These are phyloP conservation scores for Halictus rubicundus DNA, from an alignment of 1,140 invertebrate species.

Conservation along the genomic window DNA sequence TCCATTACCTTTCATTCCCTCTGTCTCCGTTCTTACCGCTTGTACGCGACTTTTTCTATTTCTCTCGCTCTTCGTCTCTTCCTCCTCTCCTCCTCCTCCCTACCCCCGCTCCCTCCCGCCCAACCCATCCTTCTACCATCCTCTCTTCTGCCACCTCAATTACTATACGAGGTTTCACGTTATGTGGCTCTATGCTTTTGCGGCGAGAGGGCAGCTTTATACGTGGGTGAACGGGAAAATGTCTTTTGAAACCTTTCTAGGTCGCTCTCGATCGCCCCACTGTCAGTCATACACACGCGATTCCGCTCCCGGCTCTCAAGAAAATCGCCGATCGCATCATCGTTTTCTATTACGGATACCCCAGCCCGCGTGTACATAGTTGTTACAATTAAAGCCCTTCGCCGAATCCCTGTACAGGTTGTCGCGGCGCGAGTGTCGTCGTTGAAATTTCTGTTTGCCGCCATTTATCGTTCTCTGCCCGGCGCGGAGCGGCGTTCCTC, in stretches of 20 bases:
- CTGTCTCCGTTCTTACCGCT: constrained; percentile 19
- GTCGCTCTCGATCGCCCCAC: constrained; percentile 74
- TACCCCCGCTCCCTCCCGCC: constrained; percentile 4
- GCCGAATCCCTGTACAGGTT: background rate
- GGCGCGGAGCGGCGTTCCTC: background rate
- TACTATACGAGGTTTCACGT: constrained; percentile 69
- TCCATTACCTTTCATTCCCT: constrained; percentile 40
- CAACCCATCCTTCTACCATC: background rate
- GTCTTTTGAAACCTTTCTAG: constrained; percentile 78
- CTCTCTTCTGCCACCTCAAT: constrained; percentile 65
- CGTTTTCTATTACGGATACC: constrained; percentile 35
- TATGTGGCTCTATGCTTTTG: constrained; percentile 63
- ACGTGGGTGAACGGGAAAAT: constrained; percentile 79
- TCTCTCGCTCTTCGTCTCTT: constrained; percentile 27
- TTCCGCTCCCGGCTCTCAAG: constrained; percentile 54
- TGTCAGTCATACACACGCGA: constrained; percentile 65
- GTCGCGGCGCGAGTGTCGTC: background rate
- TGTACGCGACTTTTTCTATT: constrained; percentile 33
- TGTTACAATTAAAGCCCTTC: background rate
- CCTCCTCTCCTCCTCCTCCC: constrained; percentile 6
- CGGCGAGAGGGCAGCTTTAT: constrained; percentile 64
- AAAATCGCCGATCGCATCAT: constrained; percentile 51
- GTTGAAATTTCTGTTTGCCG: background rate
- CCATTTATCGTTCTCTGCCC: no score
- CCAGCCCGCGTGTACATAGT: no score